Percentiles rank a stretch among this genome's conserved stretches.
Evolutionary conservation across 2,888 invertebrate genomes (phyloP).

Genomic region (Drosophila ochracea): DNA sequence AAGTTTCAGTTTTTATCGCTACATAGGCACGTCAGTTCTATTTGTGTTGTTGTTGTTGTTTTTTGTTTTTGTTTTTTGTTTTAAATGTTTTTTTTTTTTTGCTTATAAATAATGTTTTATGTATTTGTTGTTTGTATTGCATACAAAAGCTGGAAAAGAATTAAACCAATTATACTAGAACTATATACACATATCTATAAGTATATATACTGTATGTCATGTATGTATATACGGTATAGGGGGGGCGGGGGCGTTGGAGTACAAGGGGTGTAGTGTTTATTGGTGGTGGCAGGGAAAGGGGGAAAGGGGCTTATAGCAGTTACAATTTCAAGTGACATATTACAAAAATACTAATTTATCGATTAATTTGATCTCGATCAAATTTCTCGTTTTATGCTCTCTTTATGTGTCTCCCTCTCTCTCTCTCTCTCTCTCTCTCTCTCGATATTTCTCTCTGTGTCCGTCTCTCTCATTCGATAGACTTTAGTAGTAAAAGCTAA

Average conservation of each 20-base stretch:
- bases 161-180: constrained; percentile 34
- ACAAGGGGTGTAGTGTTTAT: constrained; percentile 23
- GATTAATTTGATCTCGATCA: constrained; percentile 23
- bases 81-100: constrained; percentile 36
- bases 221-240: constrained; percentile 32
- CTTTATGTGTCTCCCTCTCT: neutral
- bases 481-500: constrained; percentile 19
- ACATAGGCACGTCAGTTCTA: constrained; percentile 81
- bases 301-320: constrained; percentile 30
- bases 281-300: neutral
- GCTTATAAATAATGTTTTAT: constrained; percentile 43
- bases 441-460: neutral
- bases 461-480: constrained; percentile 3
- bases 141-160: constrained; percentile 63
- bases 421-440: neutral
- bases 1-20: constrained; percentile 73
- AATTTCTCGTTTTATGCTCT: neutral
- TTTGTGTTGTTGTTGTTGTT: constrained; percentile 62
- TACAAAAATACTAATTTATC: constrained; percentile 56
- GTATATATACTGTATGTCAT: constrained; percentile 29
- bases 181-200: constrained; percentile 46
- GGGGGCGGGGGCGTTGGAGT: constrained; percentile 28
- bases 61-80: constrained; percentile 13
- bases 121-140: constrained; percentile 58
- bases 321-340: constrained; percentile 57